phyloP scores from a whole-genome alignment of 2,888 invertebrate species.

The Cerastoderma edule region DNA sequence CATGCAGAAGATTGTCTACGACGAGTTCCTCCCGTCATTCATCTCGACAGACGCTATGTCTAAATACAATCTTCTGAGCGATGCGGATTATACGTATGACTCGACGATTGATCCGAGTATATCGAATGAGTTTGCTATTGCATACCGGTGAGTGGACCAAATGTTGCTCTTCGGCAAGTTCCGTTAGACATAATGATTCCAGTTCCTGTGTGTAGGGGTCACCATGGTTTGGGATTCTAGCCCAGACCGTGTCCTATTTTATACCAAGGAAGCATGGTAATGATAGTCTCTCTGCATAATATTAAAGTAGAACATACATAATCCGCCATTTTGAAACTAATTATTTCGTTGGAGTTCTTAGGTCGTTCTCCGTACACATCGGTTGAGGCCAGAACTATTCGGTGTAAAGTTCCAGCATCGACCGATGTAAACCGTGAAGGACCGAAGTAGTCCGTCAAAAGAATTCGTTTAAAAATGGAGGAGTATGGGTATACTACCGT shows the following conservation, averaged over 20 bases:
- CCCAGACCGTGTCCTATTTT: too few species aligned
- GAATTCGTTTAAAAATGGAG: too few species aligned
- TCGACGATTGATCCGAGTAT: constrained; percentile 92
- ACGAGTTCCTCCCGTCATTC: constrained; percentile 7
- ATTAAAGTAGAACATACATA: not conserved
- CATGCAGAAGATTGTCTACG: constrained; percentile 4
- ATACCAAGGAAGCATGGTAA: not conserved
- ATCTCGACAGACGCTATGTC: not conserved
- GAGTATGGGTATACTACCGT: too few species aligned
- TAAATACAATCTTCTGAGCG: constrained; percentile 85
- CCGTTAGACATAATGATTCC: not conserved
- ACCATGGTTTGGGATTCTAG: not conserved
- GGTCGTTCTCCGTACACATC: too few species aligned
- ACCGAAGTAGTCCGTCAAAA: too few species aligned
- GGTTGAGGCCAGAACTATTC: too few species aligned
- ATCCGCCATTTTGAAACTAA: not conserved
- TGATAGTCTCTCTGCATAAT: not conserved
- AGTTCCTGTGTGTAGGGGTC: not conserved
- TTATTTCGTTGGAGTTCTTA: too few species aligned
- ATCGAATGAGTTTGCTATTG: constrained; percentile 97
- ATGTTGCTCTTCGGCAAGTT: not conserved
- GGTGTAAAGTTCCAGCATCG: too few species aligned
- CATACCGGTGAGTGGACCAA: constrained; percentile 81
- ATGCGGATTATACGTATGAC: constrained; percentile 92
- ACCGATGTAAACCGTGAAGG: too few species aligned